phyloP scores from a whole-genome alignment of 2,797 vertebrate species.

The Hydrophis major region DNA sequence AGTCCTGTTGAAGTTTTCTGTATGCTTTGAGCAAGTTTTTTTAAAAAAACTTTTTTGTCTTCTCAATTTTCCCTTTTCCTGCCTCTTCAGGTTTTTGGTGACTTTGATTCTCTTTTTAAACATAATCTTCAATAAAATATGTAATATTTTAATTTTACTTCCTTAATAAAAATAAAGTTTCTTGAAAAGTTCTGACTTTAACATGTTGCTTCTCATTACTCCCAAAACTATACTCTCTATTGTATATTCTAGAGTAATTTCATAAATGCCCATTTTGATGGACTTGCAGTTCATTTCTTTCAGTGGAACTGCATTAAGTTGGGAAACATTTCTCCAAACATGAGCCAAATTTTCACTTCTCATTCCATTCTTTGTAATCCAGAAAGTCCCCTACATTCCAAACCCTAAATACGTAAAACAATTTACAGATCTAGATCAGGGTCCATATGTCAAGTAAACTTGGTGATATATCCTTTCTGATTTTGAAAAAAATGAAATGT shows the following conservation, averaged over 20 bases:
- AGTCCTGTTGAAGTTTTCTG: background rate
- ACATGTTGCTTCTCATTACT: background rate
- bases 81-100: background rate
- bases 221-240: background rate
- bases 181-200: background rate
- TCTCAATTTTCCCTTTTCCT: background rate
- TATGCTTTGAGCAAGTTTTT: background rate
- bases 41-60: background rate
- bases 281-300: background rate
- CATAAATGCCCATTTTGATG: background rate
- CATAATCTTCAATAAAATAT: background rate
- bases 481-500: background rate
- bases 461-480: background rate
- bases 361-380: background rate
- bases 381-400: background rate
- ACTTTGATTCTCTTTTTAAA: background rate
- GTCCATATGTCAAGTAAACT: background rate
- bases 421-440: background rate
- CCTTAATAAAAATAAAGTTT: background rate
- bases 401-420: background rate
- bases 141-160: background rate
- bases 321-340: background rate
- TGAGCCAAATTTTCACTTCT: background rate
- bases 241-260: background rate
- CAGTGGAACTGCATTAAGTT: background rate